Evolutionary conservation across 2,888 invertebrate species (phyloP), one percentile per base, ranked within the genome.

Genomic region (Pegoplata infirma): DNA sequence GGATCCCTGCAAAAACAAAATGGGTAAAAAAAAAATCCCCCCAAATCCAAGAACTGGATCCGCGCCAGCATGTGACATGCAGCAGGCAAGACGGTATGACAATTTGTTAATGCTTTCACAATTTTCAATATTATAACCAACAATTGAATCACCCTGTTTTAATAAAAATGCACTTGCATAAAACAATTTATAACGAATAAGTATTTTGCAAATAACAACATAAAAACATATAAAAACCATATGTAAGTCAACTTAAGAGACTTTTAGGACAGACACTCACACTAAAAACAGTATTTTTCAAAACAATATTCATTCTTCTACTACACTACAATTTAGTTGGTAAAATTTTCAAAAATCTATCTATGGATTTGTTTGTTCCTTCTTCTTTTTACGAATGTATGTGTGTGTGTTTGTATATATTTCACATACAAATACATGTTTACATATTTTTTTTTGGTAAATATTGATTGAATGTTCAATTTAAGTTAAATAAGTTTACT

Each of bases 401-500:
- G 17, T 59, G 23, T 5, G 16, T 17, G 16, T 14, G 28, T 25
- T 14, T 28, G 3, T 5, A 5, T 8, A 7, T 28, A 28, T 8
- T 28, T 4, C 5, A 28, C 28, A 28, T 28, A 28, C 8, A 5
- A 28, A 28, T 28, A 5, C 3, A 47, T 47, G 36, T 61, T 10
- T 46, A 6, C 49, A 21, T 46, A 25, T 47, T 49, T 17, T 49
- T 21, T 40, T 59, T 76, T 55, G 17, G 46, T 49, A 71, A 67
- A 68, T 63, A 69, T 72, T 76, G 66, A 76, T 67, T 55, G 56
- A 76, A 71, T 71, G 55, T 71, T 72, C 61, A 67, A 40, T 76
- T 72, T 46, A 21, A 66, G 47, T 71, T 71, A 47, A 59, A 66
- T 66, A 61, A 61, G 59, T 67, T 71, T 59, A 25, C 59, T 46